A percentile compares a stretch with the other conserved stretches of the same genome.
phyloP scores from a whole-genome alignment of 2,113 vertebrate genomes.

The Syngnathus typhle region DNA sequence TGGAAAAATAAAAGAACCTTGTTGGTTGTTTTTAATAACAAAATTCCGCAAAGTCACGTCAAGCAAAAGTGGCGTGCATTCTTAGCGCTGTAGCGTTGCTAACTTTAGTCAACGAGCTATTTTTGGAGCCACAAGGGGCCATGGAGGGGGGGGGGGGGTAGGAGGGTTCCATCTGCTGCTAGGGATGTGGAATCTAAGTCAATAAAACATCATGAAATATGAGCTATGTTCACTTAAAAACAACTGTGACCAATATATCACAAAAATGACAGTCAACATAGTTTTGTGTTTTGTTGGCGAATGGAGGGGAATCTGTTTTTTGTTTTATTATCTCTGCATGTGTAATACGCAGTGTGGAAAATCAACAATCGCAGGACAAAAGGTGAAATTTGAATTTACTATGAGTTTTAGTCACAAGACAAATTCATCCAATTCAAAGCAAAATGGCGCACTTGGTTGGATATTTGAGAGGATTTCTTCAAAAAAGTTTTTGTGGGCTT shows the following conservation, averaged over 20 bases:
- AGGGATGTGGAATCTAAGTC: constrained; percentile 39
- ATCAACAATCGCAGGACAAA: not conserved
- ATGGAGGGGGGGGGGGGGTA: constrained; percentile 34
- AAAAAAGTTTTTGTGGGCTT: not conserved
- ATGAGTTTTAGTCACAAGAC: not conserved
- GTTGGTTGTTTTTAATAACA: not conserved
- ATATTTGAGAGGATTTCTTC: too few relatives aligned
- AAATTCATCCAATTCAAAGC: not conserved
- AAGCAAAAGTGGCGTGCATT: not conserved
- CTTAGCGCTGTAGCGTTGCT: constrained; percentile 17
- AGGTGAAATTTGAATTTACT: not conserved
- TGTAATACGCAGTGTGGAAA: not conserved
- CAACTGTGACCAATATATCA: constrained; percentile 13
- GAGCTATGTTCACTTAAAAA: constrained; percentile 38
- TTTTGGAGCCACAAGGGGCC: constrained; percentile 52
- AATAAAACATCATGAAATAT: constrained; percentile 48
- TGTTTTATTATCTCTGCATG: not conserved
- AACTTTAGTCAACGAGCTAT: constrained; percentile 50
- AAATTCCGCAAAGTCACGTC: not conserved
- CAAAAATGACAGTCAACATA: constrained; percentile 1
- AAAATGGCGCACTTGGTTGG: not conserved
- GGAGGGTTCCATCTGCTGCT: constrained; percentile 33
- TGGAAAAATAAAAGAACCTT: not conserved
- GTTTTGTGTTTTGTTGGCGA: constrained; percentile 2
- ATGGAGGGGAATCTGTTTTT: not conserved